These are phyloP conservation scores for Trachelus troglodyta DNA, from an alignment of 2,888 invertebrate species.

Conservation along the genomic window DNA sequence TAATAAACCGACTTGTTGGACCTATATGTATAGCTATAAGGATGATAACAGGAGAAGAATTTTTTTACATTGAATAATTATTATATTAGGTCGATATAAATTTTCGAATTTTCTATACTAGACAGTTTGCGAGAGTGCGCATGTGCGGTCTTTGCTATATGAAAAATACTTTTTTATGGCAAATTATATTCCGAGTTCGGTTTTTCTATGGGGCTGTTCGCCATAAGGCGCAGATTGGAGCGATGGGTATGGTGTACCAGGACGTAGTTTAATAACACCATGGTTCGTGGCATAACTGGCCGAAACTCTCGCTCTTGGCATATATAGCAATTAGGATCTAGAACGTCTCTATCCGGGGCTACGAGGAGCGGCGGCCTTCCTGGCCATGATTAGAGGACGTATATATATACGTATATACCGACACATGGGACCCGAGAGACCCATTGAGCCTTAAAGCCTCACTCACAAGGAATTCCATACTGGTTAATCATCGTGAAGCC, in stretches of 20 bases:
- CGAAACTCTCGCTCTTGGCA: conserved; percentile 35
- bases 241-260: neutral
- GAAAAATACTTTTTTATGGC: neutral
- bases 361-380: conserved; percentile 47
- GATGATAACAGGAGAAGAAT: neutral
- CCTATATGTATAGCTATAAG: neutral
- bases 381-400: conserved; percentile 58
- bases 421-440: conserved; percentile 28
- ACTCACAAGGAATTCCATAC: conserved; percentile 28
- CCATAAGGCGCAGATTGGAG: neutral
- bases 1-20: neutral
- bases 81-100: neutral
- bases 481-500: neutral
- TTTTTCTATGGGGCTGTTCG: conserved; percentile 20
- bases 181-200: neutral
- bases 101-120: neutral
- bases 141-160: neutral
- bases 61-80: neutral
- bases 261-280: conserved; percentile 43
- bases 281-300: conserved; percentile 41
- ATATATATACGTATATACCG: conserved; percentile 19
- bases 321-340: conserved; percentile 57
- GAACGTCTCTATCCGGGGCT: conserved; percentile 55
- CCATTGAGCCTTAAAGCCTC: conserved; percentile 34
- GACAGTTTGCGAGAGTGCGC: neutral